Percentiles rank a stretch among this genome's conserved stretches.
These are phyloP conservation scores for Aleiodes testaceus DNA, from an alignment of 2,888 invertebrate genomes.

Conservation along the genomic window DNA sequence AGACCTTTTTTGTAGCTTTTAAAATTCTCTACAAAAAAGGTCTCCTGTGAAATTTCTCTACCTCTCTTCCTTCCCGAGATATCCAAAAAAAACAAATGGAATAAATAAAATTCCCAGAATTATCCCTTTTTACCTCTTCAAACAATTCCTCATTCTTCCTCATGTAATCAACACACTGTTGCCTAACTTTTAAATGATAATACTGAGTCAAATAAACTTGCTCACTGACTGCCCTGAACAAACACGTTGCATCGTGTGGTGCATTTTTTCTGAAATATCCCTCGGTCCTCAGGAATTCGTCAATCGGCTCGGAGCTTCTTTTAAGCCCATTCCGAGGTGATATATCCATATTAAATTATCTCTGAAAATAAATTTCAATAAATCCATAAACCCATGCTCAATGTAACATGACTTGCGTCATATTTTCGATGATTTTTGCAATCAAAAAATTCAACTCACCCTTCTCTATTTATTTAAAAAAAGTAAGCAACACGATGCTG, in stretches of 20 bases:
- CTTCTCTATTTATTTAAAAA: constrained; percentile 9
- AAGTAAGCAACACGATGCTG: neutral
- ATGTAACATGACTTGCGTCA: neutral
- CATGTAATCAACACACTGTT: constrained; percentile 84
- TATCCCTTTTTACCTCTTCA: constrained; percentile 74
- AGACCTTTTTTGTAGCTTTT: no score
- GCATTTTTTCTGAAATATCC: constrained; percentile 91
- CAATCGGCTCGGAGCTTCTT: constrained; percentile 72
- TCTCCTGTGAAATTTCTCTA: no score
- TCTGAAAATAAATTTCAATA: no score
- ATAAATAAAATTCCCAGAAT: neutral
- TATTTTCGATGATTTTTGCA: neutral
- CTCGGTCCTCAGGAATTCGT: constrained; percentile 86
- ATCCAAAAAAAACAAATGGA: constrained; percentile 32
- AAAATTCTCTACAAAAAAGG: no score
- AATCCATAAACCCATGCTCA: no score
- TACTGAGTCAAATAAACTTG: constrained; percentile 83
- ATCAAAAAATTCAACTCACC: constrained; percentile 13
- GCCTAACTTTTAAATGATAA: constrained; percentile 83
- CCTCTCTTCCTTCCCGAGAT: neutral
- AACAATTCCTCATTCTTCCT: constrained; percentile 79
- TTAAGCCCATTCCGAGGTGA: constrained; percentile 61
- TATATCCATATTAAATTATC: constrained; percentile 56
- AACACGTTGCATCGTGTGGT: constrained; percentile 89
- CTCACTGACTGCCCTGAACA: constrained; percentile 92